Percentiles rank a stretch among this genome's conserved stretches.
These are phyloP conservation scores for Spondyliosoma cantharus DNA, from an alignment of 2,797 vertebrate genomes.

Conservation along the genomic window DNA sequence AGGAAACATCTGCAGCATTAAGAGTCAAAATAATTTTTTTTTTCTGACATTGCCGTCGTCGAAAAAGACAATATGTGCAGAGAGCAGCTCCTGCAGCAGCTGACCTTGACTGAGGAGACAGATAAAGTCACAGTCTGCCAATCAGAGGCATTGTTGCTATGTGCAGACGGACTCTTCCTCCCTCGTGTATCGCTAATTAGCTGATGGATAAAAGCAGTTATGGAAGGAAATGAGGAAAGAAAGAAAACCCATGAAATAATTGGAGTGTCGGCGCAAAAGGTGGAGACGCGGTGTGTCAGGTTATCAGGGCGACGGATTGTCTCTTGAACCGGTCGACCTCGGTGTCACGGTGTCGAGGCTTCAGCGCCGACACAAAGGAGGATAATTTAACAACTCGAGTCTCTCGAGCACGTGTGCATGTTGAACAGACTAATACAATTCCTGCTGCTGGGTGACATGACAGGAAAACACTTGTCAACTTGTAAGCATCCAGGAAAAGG, in stretches of 20 bases:
- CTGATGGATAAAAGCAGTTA: not conserved
- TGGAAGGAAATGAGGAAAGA: not conserved
- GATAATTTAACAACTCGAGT: not conserved
- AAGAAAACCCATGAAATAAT: not conserved
- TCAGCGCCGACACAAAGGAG: not conserved
- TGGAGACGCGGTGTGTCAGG: not conserved
- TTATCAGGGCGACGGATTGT: not conserved
- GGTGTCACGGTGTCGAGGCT: not conserved
- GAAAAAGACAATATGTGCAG: not conserved
- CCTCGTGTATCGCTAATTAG: conserved; percentile 6
- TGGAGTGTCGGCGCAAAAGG: not conserved
- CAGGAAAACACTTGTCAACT: not conserved
- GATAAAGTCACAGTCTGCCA: conserved; percentile 53
- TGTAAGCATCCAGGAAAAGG: too few relatives aligned
- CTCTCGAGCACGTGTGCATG: not conserved
- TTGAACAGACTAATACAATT: not conserved
- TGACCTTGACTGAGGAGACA: conserved; percentile 63
- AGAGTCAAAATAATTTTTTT: not conserved
- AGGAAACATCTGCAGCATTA: not conserved
- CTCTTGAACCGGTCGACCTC: conserved; percentile 6
- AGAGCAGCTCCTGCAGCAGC: conserved; percentile 35
- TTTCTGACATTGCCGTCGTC: not conserved
- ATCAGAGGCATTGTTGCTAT: conserved; percentile 43
- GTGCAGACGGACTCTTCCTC: not conserved
- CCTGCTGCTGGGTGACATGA: not conserved